phyloP scores from a whole-genome alignment of 2,888 invertebrate genomes.

The Schizaphis graminum region DNA sequence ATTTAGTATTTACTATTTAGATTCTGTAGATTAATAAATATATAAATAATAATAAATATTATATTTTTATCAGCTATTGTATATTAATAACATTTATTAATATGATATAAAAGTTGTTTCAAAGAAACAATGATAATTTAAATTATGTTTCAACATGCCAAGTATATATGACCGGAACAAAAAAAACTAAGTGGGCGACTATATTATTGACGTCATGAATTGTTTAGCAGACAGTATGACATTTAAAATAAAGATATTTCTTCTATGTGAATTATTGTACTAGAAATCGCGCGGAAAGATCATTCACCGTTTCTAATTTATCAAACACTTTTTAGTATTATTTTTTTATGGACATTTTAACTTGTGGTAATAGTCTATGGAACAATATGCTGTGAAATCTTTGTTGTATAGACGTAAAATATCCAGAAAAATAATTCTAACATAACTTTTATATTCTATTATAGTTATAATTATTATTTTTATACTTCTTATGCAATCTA shows the following conservation, averaged over 20 bases:
- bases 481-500: background rate
- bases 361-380: background rate
- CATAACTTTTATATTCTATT: background rate
- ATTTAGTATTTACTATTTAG: background rate
- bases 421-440: background rate
- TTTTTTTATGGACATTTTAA: conserved; percentile 18
- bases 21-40: background rate
- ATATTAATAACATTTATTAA: background rate
- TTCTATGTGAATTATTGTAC: conserved; percentile 16
- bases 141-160: conserved; percentile 14
- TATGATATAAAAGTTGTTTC: background rate
- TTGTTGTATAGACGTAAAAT: background rate
- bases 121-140: conserved; percentile 25
- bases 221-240: conserved; percentile 35
- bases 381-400: background rate
- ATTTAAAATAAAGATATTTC: conserved; percentile 48
- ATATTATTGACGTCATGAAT: conserved; percentile 46
- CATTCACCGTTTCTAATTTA: conserved; percentile 36
- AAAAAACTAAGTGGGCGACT: conserved; percentile 41
- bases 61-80: conserved; percentile 5
- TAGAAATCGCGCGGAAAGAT: conserved; percentile 49
- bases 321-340: conserved; percentile 27
- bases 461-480: background rate
- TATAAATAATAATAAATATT: background rate
- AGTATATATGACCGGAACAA: conserved; percentile 10